Evolutionary conservation across 1,140 invertebrate species (phyloP), one percentile per base, ranked within the genome.

Genomic region (Zaprionus ornatus): DNA sequence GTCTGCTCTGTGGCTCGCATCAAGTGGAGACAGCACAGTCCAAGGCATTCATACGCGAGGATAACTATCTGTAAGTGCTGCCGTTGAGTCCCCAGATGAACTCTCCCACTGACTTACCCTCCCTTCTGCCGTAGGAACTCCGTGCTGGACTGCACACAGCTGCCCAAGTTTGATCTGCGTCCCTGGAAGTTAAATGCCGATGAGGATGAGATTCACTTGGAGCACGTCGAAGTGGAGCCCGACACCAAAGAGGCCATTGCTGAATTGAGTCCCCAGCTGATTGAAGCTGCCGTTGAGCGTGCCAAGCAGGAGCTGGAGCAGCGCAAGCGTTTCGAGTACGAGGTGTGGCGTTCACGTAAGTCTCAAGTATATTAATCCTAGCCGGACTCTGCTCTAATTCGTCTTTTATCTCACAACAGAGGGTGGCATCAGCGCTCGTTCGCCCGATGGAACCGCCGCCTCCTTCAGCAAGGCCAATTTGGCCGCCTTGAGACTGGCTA

Each of bases 401-500:
- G 0, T 0, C 6, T 4, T 19, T 1, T 40, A 4, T 15, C n/a
- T 9, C 15, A 17, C 27, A 21, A 0, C 78, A 96, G 96, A 94
- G 91, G 95, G 95, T 73, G 96, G 95, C 79, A 95, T 96, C 1
- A 97, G 98, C 92, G 96, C 97, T 0, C 96, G 97, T 84, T 98
- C 97, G 1, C 95, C 97, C 4, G 94, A 95, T n/a, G 97, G 97
- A 4, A 97, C 95, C 0, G 97, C 97, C 15, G 97, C 96, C 1
- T 97, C 97, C 9, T 98, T 98, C 93, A 97, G 96, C 42, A 97
- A 98, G 80, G 97, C 97, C 1, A 98, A 97, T 88, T 94, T 95
- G 87, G 95, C 97, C 72, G 97, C 97, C 5, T 91, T 98, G 1
- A 93, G 95, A 32, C 91, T 98, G 10, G 97, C 97, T 2, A 98